A percentile compares a stretch with the other conserved stretches of the same genome.
Conservation (phyloP, 2,113 vertebrate genomes). For the crab-eating macaque (Macaca fascicularis) region DNA sequence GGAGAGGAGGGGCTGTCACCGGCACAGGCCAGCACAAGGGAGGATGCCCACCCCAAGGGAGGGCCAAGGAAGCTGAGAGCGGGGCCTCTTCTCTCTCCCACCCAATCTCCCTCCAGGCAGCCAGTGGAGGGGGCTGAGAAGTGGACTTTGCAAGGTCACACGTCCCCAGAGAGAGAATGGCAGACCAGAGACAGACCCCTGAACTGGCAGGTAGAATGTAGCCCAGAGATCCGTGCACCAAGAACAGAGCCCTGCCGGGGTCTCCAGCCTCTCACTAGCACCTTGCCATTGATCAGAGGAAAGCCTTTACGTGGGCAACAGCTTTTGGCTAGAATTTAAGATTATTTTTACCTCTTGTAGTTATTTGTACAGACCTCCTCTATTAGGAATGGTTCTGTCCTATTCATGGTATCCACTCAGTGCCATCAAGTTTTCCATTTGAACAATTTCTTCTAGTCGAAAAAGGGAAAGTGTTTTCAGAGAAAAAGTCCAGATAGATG, state of each 20-base stretch:
- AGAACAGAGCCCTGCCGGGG: not conserved
- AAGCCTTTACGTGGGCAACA: fast-evolving
- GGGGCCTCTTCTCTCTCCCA: too few species aligned
- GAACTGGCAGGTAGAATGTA: not conserved
- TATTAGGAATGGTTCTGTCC: not conserved
- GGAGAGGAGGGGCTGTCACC: not conserved
- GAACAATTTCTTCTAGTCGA: not conserved
- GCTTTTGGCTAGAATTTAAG: not conserved
- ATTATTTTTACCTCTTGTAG: not conserved
- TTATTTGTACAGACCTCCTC: not conserved
- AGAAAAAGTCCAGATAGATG: not conserved
- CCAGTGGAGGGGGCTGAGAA: too few species aligned
- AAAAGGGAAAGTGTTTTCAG: not conserved
- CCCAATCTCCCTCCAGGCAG: not conserved
- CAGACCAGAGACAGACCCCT: not conserved
- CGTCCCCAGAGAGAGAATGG: not conserved
- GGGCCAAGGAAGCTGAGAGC: not conserved
- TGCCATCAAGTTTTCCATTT: not conserved
- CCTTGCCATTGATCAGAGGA: not conserved
- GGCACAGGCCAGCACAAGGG: too few species aligned
- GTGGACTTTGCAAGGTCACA: not conserved
- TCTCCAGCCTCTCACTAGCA: not conserved
- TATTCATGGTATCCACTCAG: not conserved
- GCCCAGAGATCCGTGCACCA: not conserved
- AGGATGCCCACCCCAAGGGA: not conserved